Evolutionary conservation across 2,797 vertebrate species (phyloP).

Genomic region (Sebastes variabilis): DNA sequence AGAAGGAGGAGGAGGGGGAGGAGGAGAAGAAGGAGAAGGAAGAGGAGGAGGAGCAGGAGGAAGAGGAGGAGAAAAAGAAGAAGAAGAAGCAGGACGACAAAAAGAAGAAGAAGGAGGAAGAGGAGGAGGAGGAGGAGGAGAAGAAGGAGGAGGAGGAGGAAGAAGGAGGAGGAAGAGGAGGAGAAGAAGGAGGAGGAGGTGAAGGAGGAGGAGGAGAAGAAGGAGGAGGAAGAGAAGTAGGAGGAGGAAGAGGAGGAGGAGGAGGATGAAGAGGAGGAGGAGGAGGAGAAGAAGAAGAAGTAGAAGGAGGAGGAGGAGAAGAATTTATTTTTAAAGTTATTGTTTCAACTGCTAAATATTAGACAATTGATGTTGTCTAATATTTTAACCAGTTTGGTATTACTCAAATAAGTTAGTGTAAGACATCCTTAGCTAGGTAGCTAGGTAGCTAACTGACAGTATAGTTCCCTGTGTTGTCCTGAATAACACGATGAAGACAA

Average conservation of each 20-base stretch:
- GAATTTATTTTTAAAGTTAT: too few species aligned
- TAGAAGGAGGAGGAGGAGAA: fast-evolving
- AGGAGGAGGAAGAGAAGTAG: fast-evolving
- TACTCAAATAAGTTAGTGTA: too few species aligned
- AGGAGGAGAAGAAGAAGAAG: fast-evolving
- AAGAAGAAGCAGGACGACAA: too few species aligned
- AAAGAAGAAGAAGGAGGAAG: fast-evolving
- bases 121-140: too few species aligned
- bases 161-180: fast-evolving
- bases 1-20: fast-evolving
- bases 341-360: too few species aligned
- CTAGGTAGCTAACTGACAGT: too few species aligned
- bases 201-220: fast-evolving
- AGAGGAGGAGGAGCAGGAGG: fast-evolving
- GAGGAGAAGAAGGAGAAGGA: fast-evolving
- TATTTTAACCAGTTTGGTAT: too few species aligned
- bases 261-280: fast-evolving
- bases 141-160: fast-evolving
- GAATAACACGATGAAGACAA: background rate
- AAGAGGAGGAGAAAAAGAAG: too few species aligned
- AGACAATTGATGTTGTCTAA: too few species aligned
- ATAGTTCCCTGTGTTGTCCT: background rate
- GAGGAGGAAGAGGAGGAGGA: fast-evolving
- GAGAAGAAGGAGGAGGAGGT: fast-evolving
- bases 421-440: too few species aligned